A percentile compares a stretch with the other conserved stretches of the same genome.
These are phyloP conservation scores for Cuniculus paca DNA, from an alignment of 2,797 vertebrate species.

Conservation along the genomic window DNA sequence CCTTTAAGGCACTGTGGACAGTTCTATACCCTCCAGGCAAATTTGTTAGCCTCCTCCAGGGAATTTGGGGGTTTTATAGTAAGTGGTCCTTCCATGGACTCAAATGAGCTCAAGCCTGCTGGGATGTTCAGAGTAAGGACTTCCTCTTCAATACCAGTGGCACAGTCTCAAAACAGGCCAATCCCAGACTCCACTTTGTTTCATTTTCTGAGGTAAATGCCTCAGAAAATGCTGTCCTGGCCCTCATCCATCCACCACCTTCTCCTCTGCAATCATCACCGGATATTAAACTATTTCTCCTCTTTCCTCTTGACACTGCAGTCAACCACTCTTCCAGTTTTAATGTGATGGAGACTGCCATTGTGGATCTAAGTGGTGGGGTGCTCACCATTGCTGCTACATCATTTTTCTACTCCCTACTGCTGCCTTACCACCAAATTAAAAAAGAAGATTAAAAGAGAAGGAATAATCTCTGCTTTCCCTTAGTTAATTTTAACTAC, in stretches of 20 bases:
- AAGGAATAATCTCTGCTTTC: background rate
- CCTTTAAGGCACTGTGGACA: background rate
- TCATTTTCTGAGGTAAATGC: background rate
- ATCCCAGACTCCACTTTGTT: background rate
- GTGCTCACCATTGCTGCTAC: accelerated
- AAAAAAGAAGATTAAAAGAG: background rate
- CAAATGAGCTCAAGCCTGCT: background rate
- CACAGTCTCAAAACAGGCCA: background rate
- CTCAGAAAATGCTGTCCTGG: background rate
- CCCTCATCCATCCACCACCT: background rate
- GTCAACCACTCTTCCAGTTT: slow-evolving; percentile 96
- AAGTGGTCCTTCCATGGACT: background rate
- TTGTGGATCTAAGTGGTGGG: too few relatives aligned
- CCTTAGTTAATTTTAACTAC: background rate
- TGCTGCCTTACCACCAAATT: background rate
- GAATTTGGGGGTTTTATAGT: background rate
- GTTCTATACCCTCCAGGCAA: background rate
- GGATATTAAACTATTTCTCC: slow-evolving; percentile 96
- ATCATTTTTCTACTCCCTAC: too few relatives aligned
- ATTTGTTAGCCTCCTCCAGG: background rate
- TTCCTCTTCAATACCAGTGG: background rate
- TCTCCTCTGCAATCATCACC: slow-evolving; percentile 83
- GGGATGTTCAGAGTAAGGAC: background rate
- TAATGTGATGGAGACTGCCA: slow-evolving; percentile 85
- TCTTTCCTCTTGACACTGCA: slow-evolving; percentile 93